Evolutionary conservation across 2,797 vertebrate species (phyloP), one percentile per base, ranked within the genome.

Genomic region (Acanthurus lineatus): DNA sequence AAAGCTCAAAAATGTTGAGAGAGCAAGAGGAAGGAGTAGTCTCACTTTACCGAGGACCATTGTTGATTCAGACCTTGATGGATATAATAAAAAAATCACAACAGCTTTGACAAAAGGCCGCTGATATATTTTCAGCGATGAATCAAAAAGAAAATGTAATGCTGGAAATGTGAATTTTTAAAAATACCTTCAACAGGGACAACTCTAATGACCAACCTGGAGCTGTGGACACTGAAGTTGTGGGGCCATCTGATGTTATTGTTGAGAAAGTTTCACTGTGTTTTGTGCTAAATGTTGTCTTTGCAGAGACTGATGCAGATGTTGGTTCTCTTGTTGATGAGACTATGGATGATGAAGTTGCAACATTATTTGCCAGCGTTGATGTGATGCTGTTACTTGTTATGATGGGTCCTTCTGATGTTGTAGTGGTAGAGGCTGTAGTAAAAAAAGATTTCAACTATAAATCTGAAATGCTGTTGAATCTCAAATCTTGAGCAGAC

Each of bases 201-300:
- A 28, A 35, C 52, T 10, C 19, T 32, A 38, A 38, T 65, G 57
- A 58, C 78, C 28, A 54, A 85, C 82, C 78, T 82, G 74, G 49
- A 68, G 12, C 10, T 35, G 58, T 53, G 9, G 76, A 58, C 22
- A 14, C 51, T 67, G 76, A 20, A 16, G 56, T 32, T 51, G 19
- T 42, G 53, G 57, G 25, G 6, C 17, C 58, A 69, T 62, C 51
- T 49, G 53, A 15, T 11, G 32, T 32, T 32, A 32, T 32, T 32
- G 28, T 32, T 32, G 49, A n/a, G 12, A 4, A 56, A 1, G 14
- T 32, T 25, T 5, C 53, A 17, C 8, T 53, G 12, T n/a, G 14
- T 60, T 44, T 28, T 16, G 15, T 48, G n/a, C 47, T 12, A 19
- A 15, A 11, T 20, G 12, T 5, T 19, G 25, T 65, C 0, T 38